These are phyloP conservation scores for Eurosta solidaginis DNA, from an alignment of 1,140 invertebrate species.

Conservation along the genomic window DNA sequence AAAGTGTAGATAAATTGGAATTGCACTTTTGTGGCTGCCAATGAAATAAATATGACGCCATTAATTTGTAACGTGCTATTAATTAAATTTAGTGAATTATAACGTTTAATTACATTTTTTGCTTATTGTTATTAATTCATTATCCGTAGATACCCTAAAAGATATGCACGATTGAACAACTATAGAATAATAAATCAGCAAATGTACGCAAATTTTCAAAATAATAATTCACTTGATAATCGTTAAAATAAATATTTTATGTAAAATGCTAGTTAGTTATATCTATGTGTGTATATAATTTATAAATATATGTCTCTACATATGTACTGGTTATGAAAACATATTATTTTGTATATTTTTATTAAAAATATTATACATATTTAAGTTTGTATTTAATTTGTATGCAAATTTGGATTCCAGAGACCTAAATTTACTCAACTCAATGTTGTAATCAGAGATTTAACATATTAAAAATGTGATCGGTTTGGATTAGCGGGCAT, in stretches of 20 bases:
- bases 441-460: no score
- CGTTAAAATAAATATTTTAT: neutral
- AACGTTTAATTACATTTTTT: slow-evolving; percentile 1
- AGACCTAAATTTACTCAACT: no score
- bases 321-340: no score
- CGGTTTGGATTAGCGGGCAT: no score
- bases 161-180: neutral
- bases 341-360: neutral
- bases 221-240: neutral
- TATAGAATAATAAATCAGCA: neutral
- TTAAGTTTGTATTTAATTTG: neutral
- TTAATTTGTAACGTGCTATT: neutral
- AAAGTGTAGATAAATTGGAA: neutral
- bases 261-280: no score
- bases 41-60: slow-evolving; percentile 1
- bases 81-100: neutral
- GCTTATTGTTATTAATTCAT: neutral
- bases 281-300: no score
- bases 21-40: neutral
- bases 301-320: no score
- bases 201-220: neutral
- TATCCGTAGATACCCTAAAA: no score
- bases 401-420: no score
- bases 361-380: neutral
- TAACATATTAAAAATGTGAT: no score